Conservation (phyloP, 92 coral and sea anemone genomes). For the Chrysogorgia sp. region DNA sequence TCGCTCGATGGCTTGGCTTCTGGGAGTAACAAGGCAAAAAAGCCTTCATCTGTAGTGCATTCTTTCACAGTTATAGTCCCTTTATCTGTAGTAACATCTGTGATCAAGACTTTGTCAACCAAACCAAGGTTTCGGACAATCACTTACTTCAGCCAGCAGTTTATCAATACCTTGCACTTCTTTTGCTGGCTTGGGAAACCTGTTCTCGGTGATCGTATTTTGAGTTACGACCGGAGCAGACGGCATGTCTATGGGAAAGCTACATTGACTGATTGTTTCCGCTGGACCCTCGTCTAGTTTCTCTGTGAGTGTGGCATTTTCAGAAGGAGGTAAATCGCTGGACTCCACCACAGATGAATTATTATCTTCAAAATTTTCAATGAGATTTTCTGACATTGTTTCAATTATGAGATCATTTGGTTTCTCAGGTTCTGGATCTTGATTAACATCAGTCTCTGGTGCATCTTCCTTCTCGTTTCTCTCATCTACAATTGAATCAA, state of each 20-base stretch:
- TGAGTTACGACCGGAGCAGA: neutral
- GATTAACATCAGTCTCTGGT: neutral
- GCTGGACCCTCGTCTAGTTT: neutral
- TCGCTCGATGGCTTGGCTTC: neutral
- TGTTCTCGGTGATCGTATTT: slow-evolving; percentile 18
- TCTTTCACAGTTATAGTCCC: slow-evolving; percentile 95
- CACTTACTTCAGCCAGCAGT: slow-evolving; percentile 36
- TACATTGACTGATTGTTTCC: neutral
- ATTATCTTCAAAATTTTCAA: neutral
- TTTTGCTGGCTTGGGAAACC: neutral
- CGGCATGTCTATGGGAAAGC: neutral
- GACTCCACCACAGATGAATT: neutral
- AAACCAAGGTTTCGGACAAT: slow-evolving; percentile 34
- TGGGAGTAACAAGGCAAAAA: slow-evolving; percentile 63
- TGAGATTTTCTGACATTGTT: neutral
- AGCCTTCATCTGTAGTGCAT: slow-evolving; percentile 94
- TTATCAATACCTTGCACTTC: slow-evolving; percentile 33
- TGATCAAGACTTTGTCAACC: slow-evolving; percentile 91
- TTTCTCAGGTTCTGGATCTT: slow-evolving; percentile 5
- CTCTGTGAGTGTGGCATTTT: neutral
- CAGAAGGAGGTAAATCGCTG: neutral
- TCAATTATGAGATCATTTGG: slow-evolving; percentile 3
- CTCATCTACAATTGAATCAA: neutral
- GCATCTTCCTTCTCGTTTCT: neutral
- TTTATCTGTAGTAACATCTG: slow-evolving; percentile 93